Base-by-base conservation (phyloP, 2,888 invertebrate genomes). In the Tiphia femorata region DNA sequence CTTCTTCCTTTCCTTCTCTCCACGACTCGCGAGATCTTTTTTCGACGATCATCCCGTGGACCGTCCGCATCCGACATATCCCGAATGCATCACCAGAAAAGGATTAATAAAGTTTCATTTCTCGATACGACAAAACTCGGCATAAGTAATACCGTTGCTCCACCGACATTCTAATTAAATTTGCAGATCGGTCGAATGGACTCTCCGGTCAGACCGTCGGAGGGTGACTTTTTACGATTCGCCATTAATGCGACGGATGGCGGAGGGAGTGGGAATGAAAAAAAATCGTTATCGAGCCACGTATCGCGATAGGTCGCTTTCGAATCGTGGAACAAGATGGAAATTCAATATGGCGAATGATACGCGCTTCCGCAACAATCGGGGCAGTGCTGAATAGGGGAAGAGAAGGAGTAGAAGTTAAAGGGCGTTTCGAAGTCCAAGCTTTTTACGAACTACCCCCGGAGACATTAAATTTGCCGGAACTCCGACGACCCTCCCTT, bases 391-490 rank as follows among this genome's bases (percentile, higher is more conserved):
- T n/a, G n/a, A n/a, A n/a, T n/a, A n/a, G n/a, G n/a, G n/a, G n/a
- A n/a, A n/a, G n/a, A n/a, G n/a, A n/a, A n/a, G n/a, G n/a, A n/a
- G n/a, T n/a, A n/a, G n/a, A n/a, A n/a, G n/a, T n/a, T n/a, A n/a
- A n/a, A n/a, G n/a, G n/a, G n/a, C n/a, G n/a, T n/a, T n/a, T n/a
- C n/a, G n/a, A n/a, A n/a, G 27, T 27, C 33, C 37, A 56, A 41
- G 49, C 52, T 67, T 73, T 72, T 77, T 77, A 72, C 65, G 62
- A 58, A 73, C 63, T 40, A 57, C 59, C 46, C 54, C 12, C 12
- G 49, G 62, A 50, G 64, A 65, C 67, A 65, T 76, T 73, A 72
- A 75, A 74, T 75, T 77, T 76, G 70, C 75, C 67, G 53, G 59
- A 62, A 55, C 52, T 49, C 40, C 29, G 40, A 44, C 51, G 55